Percentiles rank a stretch among this genome's conserved stretches.
These are phyloP conservation scores for Parascotia fuliginaria DNA, from an alignment of 2,888 invertebrate species.

Conservation along the genomic window DNA sequence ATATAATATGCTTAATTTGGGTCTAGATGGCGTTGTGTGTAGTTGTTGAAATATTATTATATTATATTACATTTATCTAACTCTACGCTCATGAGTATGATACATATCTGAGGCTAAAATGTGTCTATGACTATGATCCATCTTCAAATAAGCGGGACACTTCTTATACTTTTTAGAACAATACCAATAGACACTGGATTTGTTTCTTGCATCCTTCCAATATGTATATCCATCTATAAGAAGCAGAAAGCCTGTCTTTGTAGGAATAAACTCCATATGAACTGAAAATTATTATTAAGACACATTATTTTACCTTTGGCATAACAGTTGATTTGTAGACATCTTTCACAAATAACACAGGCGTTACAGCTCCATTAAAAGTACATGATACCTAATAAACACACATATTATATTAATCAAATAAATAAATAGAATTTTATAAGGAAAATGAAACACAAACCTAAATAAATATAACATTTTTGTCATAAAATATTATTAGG, in stretches of 20 bases:
- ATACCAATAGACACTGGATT: slow-evolving; percentile 43
- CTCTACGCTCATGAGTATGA: slow-evolving; percentile 18
- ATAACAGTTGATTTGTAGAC: too few relatives aligned
- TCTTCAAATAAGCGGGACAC: slow-evolving; percentile 42
- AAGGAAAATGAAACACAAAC: too few relatives aligned
- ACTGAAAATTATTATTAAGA: slow-evolving; percentile 11
- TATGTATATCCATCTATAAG: slow-evolving; percentile 47
- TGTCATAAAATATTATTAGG: too few relatives aligned
- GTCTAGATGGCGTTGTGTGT: too few relatives aligned
- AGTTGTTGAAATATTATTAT: too few relatives aligned
- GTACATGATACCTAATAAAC: too few relatives aligned
- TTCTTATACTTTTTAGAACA: slow-evolving; percentile 42
- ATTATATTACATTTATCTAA: not conserved
- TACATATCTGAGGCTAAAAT: slow-evolving; percentile 6
- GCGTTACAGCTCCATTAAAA: too few relatives aligned
- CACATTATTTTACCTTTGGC: not conserved
- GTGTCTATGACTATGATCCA: slow-evolving; percentile 9
- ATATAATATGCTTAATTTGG: too few relatives aligned
- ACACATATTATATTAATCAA: too few relatives aligned
- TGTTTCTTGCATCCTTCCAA: slow-evolving; percentile 47
- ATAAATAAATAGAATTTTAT: too few relatives aligned
- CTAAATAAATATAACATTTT: too few relatives aligned
- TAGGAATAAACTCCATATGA: slow-evolving; percentile 34
- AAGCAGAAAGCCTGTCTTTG: slow-evolving; percentile 43
- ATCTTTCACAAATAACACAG: too few relatives aligned